phyloP scores from a whole-genome alignment of 1,140 invertebrate species.

The Eubasilissa regina region DNA sequence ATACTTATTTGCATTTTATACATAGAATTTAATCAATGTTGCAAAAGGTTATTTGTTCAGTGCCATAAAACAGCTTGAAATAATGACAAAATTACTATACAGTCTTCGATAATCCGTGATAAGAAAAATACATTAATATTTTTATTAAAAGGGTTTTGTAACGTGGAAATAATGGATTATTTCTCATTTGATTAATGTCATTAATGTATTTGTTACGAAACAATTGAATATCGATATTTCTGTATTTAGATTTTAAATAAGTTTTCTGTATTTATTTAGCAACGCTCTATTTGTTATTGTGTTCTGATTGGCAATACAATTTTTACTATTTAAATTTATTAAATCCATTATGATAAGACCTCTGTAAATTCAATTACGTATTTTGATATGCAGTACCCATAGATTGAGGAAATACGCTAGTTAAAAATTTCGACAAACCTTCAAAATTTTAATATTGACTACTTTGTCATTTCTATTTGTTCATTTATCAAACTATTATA shows the following conservation, averaged over 20 bases:
- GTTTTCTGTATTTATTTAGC: slow-evolving; percentile 4
- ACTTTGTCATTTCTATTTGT: too few species aligned
- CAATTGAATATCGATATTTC: slow-evolving; percentile 11
- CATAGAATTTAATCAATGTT: slow-evolving; percentile 31
- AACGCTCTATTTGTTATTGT: slow-evolving; percentile 36
- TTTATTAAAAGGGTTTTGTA: slow-evolving; percentile 10
- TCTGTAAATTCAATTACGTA: background rate
- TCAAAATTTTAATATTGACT: too few species aligned
- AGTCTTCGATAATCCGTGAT: slow-evolving; percentile 25
- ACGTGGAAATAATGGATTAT: slow-evolving; percentile 32
- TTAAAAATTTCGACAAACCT: too few species aligned
- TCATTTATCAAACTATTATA: too few species aligned
- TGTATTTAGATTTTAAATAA: slow-evolving; percentile 5
- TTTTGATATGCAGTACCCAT: background rate
- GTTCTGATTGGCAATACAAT: background rate
- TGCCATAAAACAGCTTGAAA: slow-evolving; percentile 24
- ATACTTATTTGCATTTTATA: slow-evolving; percentile 8
- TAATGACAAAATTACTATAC: slow-evolving; percentile 36
- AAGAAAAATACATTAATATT: slow-evolving; percentile 16
- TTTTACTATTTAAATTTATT: slow-evolving; percentile 28
- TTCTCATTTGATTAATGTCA: slow-evolving; percentile 20
- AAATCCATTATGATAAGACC: slow-evolving; percentile 19
- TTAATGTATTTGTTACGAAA: slow-evolving; percentile 32
- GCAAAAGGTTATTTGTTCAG: slow-evolving; percentile 4
- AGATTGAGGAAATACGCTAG: background rate